These are phyloP conservation scores for Drosophila guanche DNA, from an alignment of 1,140 invertebrate genomes.

Conservation along the genomic window DNA sequence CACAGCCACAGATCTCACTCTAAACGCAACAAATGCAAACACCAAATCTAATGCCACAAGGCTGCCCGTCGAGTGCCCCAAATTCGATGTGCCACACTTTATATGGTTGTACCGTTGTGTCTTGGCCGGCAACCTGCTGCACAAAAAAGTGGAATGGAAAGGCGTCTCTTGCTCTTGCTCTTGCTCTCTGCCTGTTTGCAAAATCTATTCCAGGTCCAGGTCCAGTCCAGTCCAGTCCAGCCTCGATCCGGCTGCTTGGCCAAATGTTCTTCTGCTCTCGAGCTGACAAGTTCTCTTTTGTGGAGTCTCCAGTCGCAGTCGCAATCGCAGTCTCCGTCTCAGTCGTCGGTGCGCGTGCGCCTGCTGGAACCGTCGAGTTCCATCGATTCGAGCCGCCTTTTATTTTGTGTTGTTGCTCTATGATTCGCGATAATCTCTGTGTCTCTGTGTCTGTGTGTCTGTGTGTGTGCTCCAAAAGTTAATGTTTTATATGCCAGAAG, in stretches of 20 bases:
- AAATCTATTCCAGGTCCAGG: constrained; percentile 26
- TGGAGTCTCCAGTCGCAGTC: neutral
- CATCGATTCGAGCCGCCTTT: too few relatives aligned
- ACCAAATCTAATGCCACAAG: constrained; percentile 1
- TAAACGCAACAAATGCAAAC: constrained; percentile 11
- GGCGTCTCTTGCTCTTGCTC: constrained; percentile 34
- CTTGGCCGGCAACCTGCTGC: constrained; percentile 38
- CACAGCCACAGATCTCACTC: neutral
- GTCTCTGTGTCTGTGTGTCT: too few relatives aligned
- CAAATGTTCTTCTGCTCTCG: constrained; percentile 76
- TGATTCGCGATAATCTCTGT: neutral
- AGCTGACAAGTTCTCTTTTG: constrained; percentile 66
- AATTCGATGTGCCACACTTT: constrained; percentile 47
- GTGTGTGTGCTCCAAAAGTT: too few relatives aligned
- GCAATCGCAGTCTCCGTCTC: too few relatives aligned
- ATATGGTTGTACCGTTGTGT: constrained; percentile 43
- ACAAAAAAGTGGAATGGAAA: constrained; percentile 74
- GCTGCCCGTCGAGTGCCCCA: constrained; percentile 32
- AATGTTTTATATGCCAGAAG: neutral
- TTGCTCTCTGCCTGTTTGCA: constrained; percentile 26
- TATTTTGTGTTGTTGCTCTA: neutral
- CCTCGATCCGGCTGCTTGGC: constrained; percentile 27
- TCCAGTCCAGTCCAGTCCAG: constrained; percentile 3
- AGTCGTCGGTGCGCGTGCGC: too few relatives aligned
- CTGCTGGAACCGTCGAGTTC: too few relatives aligned